phyloP scores from a whole-genome alignment of 2,888 invertebrate genomes.

The Unio delphinus region DNA sequence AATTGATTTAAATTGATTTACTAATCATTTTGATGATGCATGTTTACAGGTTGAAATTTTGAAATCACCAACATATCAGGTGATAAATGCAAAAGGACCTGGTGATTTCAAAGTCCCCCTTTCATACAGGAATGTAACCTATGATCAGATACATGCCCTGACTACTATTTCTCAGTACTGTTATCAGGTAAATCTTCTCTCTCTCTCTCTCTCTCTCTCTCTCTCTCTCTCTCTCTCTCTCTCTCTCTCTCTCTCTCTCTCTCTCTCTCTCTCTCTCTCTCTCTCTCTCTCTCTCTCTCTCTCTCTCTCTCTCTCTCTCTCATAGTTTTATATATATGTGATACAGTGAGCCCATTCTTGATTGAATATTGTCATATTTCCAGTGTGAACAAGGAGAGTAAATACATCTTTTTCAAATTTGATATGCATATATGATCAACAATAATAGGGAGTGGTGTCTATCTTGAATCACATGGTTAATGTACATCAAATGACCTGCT shows the following conservation, averaged over 20 bases:
- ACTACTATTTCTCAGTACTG: slow-evolving; percentile 49
- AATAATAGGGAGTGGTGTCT: no score
- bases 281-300: neutral
- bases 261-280: neutral
- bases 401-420: no score
- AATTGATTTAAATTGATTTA: no score
- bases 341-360: no score
- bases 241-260: neutral
- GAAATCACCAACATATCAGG: neutral
- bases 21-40: no score
- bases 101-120: slow-evolving; percentile 8
- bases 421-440: no score
- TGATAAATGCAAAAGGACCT: slow-evolving; percentile 2
- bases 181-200: slow-evolving; percentile 43
- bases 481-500: no score
- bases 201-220: neutral
- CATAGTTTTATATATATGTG: no score
- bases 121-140: slow-evolving; percentile 31
- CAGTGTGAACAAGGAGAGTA: no score
- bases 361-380: no score
- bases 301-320: neutral
- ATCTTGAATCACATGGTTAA: no score
- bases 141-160: slow-evolving; percentile 49
- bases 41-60: no score
- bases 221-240: neutral